phyloP scores from a whole-genome alignment of 1,140 invertebrate genomes.

The Augochlora pura region DNA sequence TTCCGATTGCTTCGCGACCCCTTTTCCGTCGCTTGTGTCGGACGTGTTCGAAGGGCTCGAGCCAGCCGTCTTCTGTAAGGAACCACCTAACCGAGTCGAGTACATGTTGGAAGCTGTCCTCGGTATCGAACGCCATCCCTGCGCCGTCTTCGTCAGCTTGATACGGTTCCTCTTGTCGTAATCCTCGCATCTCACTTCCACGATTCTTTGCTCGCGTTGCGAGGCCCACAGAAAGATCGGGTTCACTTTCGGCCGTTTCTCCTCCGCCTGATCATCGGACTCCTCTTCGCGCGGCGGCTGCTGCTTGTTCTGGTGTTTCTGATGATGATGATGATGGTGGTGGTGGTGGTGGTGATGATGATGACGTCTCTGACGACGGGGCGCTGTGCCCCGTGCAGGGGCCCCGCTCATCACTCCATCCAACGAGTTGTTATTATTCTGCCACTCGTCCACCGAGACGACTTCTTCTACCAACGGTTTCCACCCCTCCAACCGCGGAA shows the following conservation, averaged over 20 bases:
- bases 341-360: conserved; percentile 70
- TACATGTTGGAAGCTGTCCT: conserved; percentile 84
- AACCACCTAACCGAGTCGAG: conserved; percentile 52
- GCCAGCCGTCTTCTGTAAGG: conserved; percentile 15
- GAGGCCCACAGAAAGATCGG: conserved; percentile 91
- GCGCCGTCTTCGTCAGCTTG: conserved; percentile 87
- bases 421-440: conserved; percentile 71
- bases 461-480: conserved; percentile 29
- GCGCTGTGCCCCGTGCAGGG: conserved; percentile 77
- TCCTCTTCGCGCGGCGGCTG: not conserved
- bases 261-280: conserved; percentile 55
- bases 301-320: conserved; percentile 61
- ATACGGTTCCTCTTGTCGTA: conserved; percentile 91
- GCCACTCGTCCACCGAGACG: conserved; percentile 54
- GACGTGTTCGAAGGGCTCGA: conserved; percentile 35
- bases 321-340: conserved; percentile 53
- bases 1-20: not conserved
- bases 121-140: conserved; percentile 91
- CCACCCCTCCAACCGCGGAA: not conserved
- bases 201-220: conserved; percentile 87
- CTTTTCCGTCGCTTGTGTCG: conserved; percentile 20
- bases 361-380: conserved; percentile 77
- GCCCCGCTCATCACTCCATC: conserved; percentile 80
- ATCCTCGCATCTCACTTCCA: conserved; percentile 91
- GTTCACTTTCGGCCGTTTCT: conserved; percentile 83